Base-by-base conservation (phyloP, 2,113 vertebrate genomes). In the Xiphophorus hellerii region DNA sequence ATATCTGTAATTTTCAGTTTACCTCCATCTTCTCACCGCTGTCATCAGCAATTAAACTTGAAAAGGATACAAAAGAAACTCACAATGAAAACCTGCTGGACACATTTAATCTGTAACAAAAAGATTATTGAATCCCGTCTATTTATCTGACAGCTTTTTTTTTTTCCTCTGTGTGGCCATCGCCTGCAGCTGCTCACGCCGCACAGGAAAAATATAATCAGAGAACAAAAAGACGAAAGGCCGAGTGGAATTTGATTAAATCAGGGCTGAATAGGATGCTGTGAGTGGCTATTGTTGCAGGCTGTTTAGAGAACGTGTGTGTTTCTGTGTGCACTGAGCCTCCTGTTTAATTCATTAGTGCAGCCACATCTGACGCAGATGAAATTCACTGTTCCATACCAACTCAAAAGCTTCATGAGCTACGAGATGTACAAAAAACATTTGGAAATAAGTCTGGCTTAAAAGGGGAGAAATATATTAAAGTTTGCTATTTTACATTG, bases 211-310 rank as follows among this genome's bases (percentile, higher is more conserved):
- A 85, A 85, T 76, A 81, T 63, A 79, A 84, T 84, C 83, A 83
- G n/a, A 20, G 62, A 69, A 81, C 82, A 81, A 86, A 65, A 82
- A 83, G 81, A 87, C 61, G 76, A 88, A 88, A 88, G 92, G 86
- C 88, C 73, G 76, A 78, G 83, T 66, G 66, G 76, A 76, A 80
- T 90, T 87, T 91, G 89, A 93, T 92, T 91, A 85, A 92, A 92
- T 91, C 87, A 84, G 69, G 33, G 37, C 62, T 82, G 87, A 92
- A 89, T 82, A 76, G 78, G 83, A 79, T 74, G 82, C 67, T 48
- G 68, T 39, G 83, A 88, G 84, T 67, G 72, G 82, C 80, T 78
- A 74, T 84, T 92, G 86, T 89, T 87, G 66, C 61, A 86, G 78
- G 84, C 81, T 82, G 83, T 87, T 87, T 67, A 30, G 76, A 75